Percentiles rank a stretch among this genome's conserved stretches.
These are phyloP conservation scores for Thunnus albacares DNA, from an alignment of 2,797 vertebrate species.

Conservation along the genomic window DNA sequence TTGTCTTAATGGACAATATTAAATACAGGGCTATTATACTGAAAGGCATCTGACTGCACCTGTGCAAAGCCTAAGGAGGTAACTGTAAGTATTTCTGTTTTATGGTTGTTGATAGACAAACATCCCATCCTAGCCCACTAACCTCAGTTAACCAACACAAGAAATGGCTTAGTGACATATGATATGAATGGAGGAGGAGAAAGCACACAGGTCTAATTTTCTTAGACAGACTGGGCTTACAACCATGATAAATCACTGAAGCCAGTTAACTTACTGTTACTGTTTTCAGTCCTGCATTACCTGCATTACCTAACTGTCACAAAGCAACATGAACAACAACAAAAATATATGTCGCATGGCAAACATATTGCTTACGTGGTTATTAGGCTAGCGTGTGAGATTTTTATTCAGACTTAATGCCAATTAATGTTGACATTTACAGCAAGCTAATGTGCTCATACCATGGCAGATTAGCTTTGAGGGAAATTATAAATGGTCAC, in stretches of 20 bases:
- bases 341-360: not conserved
- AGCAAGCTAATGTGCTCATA: not conserved
- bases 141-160: slow-evolving; percentile 1
- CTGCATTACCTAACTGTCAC: not conserved
- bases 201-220: not conserved
- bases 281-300: not conserved
- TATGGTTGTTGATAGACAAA: slow-evolving; percentile 4
- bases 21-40: not conserved
- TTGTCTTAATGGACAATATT: not conserved
- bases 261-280: not conserved
- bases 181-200: slow-evolving; percentile 9
- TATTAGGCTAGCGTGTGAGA: not conserved
- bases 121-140: not conserved
- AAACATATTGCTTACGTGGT: not conserved
- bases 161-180: not conserved
- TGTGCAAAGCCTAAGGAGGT: not conserved
- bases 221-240: not conserved
- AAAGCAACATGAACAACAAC: not conserved
- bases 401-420: not conserved
- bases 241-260: not conserved
- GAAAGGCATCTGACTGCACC: not conserved
- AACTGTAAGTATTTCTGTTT: not conserved
- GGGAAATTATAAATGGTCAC: slow-evolving; percentile 17
- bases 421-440: not conserved
- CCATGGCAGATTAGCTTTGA: not conserved